Conservation (phyloP, 35 echinoderm and acorn worm species). For the Acanthaster planci region DNA sequence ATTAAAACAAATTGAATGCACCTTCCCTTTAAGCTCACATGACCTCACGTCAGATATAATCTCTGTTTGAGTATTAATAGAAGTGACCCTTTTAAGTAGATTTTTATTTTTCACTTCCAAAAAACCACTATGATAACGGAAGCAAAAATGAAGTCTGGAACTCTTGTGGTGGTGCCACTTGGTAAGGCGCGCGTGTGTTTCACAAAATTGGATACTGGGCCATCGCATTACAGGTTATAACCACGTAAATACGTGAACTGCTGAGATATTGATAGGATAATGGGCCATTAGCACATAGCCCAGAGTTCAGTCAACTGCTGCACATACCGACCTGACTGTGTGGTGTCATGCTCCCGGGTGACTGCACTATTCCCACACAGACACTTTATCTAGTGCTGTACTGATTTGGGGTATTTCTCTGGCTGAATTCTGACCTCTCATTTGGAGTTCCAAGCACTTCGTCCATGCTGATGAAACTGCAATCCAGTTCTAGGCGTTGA, state of each 20-base stretch:
- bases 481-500: background rate
- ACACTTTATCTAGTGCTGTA: background rate
- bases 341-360: background rate
- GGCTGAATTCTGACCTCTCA: background rate
- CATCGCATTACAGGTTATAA: no score
- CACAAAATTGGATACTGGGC: no score
- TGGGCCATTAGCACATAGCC: slow-evolving; percentile 17
- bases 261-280: background rate
- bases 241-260: background rate
- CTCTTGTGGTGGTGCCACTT: no score
- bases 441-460: background rate
- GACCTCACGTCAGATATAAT: no score
- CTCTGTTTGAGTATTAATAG: no score
- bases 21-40: no score
- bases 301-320: slow-evolving; percentile 22
- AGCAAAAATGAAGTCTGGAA: no score
- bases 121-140: no score
- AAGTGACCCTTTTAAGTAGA: no score
- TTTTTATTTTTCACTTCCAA: no score
- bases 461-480: background rate
- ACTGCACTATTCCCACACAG: background rate
- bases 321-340: background rate
- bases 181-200: no score
- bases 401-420: slow-evolving; percentile 1
- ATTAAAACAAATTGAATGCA: no score